phyloP scores from a whole-genome alignment of 2,113 vertebrate species.

The Lynx canadensis region DNA sequence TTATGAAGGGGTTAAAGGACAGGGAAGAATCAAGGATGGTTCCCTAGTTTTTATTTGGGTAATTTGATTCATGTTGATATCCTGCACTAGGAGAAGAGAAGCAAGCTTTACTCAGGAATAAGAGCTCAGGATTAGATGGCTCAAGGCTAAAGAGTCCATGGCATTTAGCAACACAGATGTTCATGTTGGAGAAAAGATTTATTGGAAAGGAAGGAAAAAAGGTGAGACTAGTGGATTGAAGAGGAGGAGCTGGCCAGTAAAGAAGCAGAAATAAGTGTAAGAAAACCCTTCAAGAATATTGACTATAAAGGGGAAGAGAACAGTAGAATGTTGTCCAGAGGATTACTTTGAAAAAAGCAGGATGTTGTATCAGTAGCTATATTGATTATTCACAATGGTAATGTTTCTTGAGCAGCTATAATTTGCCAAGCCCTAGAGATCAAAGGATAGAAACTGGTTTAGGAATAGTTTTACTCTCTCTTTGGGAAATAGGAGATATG shows the following conservation, averaged over 20 bases:
- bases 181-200: neutral
- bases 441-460: neutral
- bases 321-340: neutral
- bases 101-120: neutral
- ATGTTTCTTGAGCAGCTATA: neutral
- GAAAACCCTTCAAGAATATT: slow-evolving; percentile 15
- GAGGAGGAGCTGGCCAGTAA: neutral
- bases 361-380: neutral
- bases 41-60: neutral
- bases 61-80: neutral
- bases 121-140: neutral
- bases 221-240: neutral
- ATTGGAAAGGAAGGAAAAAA: neutral
- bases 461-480: neutral
- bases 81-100: neutral
- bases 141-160: neutral
- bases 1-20: neutral
- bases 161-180: neutral
- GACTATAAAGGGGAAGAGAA: neutral
- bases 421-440: neutral
- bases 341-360: neutral
- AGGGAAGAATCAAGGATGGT: neutral
- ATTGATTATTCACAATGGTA: neutral
- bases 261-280: neutral
- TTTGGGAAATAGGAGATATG: neutral